These are phyloP conservation scores for Amitus sp. DNA, from an alignment of 2,888 invertebrate species.

Conservation along the genomic window DNA sequence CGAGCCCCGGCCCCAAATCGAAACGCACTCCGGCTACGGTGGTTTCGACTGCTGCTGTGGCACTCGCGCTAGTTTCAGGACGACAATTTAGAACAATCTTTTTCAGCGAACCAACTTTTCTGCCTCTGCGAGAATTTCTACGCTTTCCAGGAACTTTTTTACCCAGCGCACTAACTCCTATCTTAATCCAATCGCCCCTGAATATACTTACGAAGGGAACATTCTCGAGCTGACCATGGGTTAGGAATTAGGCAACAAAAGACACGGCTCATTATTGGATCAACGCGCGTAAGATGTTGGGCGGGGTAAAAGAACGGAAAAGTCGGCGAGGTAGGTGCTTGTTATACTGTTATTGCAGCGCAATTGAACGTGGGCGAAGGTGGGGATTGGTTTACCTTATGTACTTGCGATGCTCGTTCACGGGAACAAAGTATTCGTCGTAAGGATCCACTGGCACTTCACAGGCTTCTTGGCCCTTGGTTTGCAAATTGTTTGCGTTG, in stretches of 20 bases:
- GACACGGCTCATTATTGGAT: slow-evolving; percentile 11
- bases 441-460: slow-evolving; percentile 74
- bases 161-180: too few species aligned
- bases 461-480: slow-evolving; percentile 63
- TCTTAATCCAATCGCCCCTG: too few species aligned
- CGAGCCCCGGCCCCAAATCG: slow-evolving; percentile 67
- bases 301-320: too few species aligned
- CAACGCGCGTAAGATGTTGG: slow-evolving; percentile 8
- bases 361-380: background rate
- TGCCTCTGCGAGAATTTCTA: too few species aligned
- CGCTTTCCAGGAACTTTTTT: too few species aligned
- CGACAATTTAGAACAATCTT: slow-evolving; percentile 37
- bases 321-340: slow-evolving; percentile 13
- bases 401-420: slow-evolving; percentile 85
- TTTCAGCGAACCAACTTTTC: slow-evolving; percentile 19
- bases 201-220: too few species aligned
- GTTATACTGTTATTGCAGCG: background rate
- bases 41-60: slow-evolving; percentile 63
- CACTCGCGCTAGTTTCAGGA: slow-evolving; percentile 57
- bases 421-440: slow-evolving; percentile 86
- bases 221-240: background rate
- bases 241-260: slow-evolving; percentile 33
- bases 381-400: slow-evolving; percentile 72
- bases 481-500: slow-evolving; percentile 68
- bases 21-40: slow-evolving; percentile 65